A percentile compares a stretch with the other conserved stretches of the same genome.
Evolutionary conservation across 2,113 vertebrate genomes (phyloP).

Genomic region (Pangasianodon gigas): DNA sequence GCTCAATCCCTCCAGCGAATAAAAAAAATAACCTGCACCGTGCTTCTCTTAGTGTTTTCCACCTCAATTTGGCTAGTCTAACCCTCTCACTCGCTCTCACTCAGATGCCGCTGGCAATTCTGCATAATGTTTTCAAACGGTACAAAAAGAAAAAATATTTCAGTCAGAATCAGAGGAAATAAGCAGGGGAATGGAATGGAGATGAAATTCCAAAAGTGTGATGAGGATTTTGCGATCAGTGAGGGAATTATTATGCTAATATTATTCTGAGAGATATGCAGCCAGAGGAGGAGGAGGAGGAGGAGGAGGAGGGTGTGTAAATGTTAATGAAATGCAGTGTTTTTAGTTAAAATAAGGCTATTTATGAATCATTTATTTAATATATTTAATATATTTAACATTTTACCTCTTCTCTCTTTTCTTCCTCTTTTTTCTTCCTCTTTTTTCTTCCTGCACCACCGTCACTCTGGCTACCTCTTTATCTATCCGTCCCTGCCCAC

Average conservation of each 20-base stretch:
- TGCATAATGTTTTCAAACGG: neutral
- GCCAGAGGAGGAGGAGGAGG: neutral
- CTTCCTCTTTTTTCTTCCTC: neutral
- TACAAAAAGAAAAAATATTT: neutral
- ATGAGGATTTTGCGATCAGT: neutral
- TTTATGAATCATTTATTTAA: slow-evolving; percentile 30
- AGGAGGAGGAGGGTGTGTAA: neutral
- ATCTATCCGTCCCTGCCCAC: neutral
- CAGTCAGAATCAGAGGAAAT: neutral
- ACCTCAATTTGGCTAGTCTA: slow-evolving; percentile 7
- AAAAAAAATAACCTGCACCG: neutral
- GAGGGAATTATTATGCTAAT: slow-evolving; percentile 24
- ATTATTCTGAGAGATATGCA: slow-evolving; percentile 16
- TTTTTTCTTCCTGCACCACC: neutral
- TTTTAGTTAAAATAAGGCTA: slow-evolving; percentile 19
- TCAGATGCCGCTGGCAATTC: neutral
- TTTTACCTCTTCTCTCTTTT: neutral
- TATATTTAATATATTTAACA: slow-evolving; percentile 5
- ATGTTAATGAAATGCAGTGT: slow-evolving; percentile 45
- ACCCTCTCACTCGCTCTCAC: neutral
- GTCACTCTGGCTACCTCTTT: neutral
- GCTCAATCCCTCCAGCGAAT: neutral
- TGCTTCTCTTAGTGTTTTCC: neutral
- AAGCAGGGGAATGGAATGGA: neutral
- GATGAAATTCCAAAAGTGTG: neutral